Conservation (phyloP, 2,888 invertebrate species). For the Aproaerema taeniolella region DNA sequence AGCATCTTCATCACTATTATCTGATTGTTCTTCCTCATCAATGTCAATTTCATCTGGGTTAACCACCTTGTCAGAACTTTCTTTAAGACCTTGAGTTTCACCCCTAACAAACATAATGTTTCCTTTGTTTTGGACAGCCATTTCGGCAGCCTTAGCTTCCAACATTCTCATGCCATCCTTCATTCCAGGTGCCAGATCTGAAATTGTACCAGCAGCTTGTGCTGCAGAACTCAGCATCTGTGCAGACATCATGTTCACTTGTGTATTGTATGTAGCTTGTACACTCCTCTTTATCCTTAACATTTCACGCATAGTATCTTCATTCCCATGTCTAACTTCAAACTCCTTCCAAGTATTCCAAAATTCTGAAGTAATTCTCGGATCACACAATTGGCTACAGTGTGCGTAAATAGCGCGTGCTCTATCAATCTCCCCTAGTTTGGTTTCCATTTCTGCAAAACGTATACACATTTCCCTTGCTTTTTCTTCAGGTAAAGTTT, state of each 20-base stretch:
- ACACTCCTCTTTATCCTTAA: constrained; percentile 97
- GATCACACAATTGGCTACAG: constrained; percentile 99
- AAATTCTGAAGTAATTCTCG: constrained; percentile 95
- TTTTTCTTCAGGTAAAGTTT: constrained; percentile 91
- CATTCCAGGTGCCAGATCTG: constrained; percentile 85
- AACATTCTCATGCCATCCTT: constrained; percentile 93
- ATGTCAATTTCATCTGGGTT: constrained; percentile 95
- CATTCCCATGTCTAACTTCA: constrained; percentile 99
- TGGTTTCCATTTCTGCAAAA: constrained; percentile 98
- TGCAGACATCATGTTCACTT: constrained; percentile 99
- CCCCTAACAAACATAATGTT: constrained; percentile 93
- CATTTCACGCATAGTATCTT: constrained; percentile 99
- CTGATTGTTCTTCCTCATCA: constrained; percentile 84
- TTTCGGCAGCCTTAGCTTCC: constrained; percentile 89
- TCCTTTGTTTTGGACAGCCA: constrained; percentile 73
- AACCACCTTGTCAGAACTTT: constrained; percentile 81
- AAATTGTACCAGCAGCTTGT: constrained; percentile 81
- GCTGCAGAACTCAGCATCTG: constrained; percentile 93
- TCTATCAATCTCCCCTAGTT: constrained; percentile 98
- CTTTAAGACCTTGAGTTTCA: constrained; percentile 86
- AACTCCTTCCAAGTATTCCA: constrained; percentile 99
- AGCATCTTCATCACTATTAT: constrained; percentile 75
- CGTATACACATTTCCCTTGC: constrained; percentile 97
- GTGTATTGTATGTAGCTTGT: constrained; percentile 98
- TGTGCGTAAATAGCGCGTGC: constrained; percentile 98